Evolutionary conservation across 92 coral and sea anemone species (phyloP), one percentile per base, ranked within the genome.

Genomic region (Phenganax stokvisi): DNA sequence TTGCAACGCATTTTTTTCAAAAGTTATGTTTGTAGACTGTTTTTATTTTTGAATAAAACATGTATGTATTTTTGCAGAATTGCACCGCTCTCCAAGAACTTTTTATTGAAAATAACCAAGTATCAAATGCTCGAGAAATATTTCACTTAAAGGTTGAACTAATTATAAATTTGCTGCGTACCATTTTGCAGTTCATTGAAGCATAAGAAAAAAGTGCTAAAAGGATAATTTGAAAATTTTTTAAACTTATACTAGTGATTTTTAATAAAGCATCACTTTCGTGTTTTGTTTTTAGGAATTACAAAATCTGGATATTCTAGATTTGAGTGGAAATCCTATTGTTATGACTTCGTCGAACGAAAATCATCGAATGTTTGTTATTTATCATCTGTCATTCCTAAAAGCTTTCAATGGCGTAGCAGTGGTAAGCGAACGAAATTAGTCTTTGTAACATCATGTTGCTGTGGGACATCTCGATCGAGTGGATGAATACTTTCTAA

Each of bases 391-490:
- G 87, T 80, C 94, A 12, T 86, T 97, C 10, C 92, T 93, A 56
- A 93, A 93, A 67, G 98, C 98, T 57, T 86, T 93, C 78, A 96
- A 93, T 72, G 98, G 98, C 28, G 78, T 87, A 13, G 97, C 98
- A 85, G 98, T 93, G 98, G 97, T 93, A 86, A 59, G 89, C 53
- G 8, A 12, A 44, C 10, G n/a, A 9, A 20, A 3, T 56, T 10
- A 60, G 0, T 6, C 0, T 5, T 20, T n/a, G 6, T 6, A 37
- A 5, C 5, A 0, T 0, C 47, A 37, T 37, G 0, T 37, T 37
- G 2, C 5, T 37, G 47, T 37, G 47, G 47, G 47, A 37, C 47
- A 0, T 5, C 3, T 5, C 5, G 47, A 37, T 37, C 3, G 5
- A 37, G 5, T 37, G 47, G 3, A 2, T 2, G 0, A 37, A 2